Evolutionary conservation across 1,140 invertebrate species (phyloP), one percentile per base, ranked within the genome.

Genomic region (Amphibalanus amphitrite): DNA sequence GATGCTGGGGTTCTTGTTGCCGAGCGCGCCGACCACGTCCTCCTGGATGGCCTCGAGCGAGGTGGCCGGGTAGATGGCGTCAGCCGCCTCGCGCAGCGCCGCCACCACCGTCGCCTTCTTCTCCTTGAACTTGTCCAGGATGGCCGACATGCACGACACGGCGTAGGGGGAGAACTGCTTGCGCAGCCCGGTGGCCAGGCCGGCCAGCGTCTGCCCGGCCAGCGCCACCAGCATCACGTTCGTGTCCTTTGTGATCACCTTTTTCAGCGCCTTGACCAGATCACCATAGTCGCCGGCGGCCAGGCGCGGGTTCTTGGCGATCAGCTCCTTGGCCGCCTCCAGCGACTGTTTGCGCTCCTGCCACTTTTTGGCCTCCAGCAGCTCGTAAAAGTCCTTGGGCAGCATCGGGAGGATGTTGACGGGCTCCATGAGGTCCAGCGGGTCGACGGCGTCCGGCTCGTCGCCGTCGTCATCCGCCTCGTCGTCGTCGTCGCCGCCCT

Each of bases 81-180:
- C 96, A 40, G 92, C 89, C n/a, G 92, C 91, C 75, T 98, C 95
- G 59, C 91, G 82, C 26, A 98, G 81, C 0, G 89, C 87, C 40
- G 83, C 78, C 0, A 98, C 92, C 69, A 97, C 94, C 79, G 88
- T 92, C 59, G 87, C 83, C 78, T 99, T 99, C 82, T 97, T 98
- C 80, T 99, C 97, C 78, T 95, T 96, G 77, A 99, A 98, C 82
- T 98, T 98, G 76, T 97, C 94, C 15, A 98, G 79, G 29, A 95
- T 83, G 0, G 87, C 85, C 0, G 90, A 85, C 15, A 97, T 82
- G 77, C 90, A 90, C 33, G 87, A 84, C n/a, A 83, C 77, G 0
- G 93, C 89, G 82, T 97, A 96, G 0, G 88, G 85, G 20, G 86
- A 83, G 81, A 98, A 99, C 72, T 90, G 88, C 78, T 89, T 93